Evolutionary conservation across 1,140 invertebrate genomes (phyloP).

Genomic region (Euura saliciscinereae): DNA sequence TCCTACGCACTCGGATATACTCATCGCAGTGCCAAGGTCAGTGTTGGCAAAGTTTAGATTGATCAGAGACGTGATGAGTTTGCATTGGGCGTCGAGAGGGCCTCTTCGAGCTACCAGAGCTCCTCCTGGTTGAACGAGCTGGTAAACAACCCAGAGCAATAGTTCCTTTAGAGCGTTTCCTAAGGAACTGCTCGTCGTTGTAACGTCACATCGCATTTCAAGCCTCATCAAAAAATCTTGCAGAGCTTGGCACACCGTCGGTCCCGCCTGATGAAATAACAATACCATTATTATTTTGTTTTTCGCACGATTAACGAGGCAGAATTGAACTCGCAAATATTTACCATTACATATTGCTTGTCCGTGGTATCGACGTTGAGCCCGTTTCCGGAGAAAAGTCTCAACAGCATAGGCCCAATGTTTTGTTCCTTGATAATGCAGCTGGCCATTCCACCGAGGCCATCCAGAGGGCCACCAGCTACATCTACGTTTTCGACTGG

Average conservation of each 20-base stretch:
- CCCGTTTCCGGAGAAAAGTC: conserved; percentile 73
- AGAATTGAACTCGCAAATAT: conserved; percentile 28
- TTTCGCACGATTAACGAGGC: not conserved
- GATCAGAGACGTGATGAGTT: conserved; percentile 71
- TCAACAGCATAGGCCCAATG: conserved; percentile 74
- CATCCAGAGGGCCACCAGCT: conserved; percentile 44
- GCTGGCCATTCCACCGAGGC: conserved; percentile 61
- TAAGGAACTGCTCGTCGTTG: conserved; percentile 61
- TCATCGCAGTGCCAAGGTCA: conserved; percentile 75
- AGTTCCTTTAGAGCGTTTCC: conserved; percentile 72
- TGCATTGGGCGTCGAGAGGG: conserved; percentile 83
- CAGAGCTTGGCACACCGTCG: conserved; percentile 75
- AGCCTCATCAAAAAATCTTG: conserved; percentile 75
- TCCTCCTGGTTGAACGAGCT: conserved; percentile 73
- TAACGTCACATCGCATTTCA: conserved; percentile 72
- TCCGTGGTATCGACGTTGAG: conserved; percentile 59
- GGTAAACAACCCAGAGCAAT: conserved; percentile 73
- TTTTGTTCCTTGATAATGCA: conserved; percentile 72
- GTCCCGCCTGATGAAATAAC: conserved; percentile 70
- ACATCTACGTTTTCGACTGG: conserved; percentile 38
- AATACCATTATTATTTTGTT: conserved; percentile 2
- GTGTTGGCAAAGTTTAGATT: conserved; percentile 71
- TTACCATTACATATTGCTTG: conserved; percentile 61
- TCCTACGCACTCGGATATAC: conserved; percentile 76
- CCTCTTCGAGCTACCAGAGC: conserved; percentile 73